Evolutionary conservation across 2,888 invertebrate genomes (phyloP), one percentile per base, ranked within the genome.

Genomic region (Zootermopsis nevadensis): DNA sequence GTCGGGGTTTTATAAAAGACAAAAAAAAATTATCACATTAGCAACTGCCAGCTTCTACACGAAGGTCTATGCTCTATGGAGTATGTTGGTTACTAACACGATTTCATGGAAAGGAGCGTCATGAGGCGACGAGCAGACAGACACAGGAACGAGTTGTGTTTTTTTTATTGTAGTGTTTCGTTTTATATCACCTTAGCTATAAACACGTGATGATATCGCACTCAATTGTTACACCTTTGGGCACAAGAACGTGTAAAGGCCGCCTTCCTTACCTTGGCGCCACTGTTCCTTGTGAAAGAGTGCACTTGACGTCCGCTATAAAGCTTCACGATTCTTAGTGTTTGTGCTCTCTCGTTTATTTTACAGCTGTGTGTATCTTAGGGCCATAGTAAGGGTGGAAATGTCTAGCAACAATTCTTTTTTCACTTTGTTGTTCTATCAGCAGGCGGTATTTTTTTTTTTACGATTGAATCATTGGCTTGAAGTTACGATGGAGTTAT

Each of bases 381-480:
- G 24, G 77, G 77, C 55, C 33, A 55, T 55, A 31, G 53, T 55
- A 55, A 8, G 66, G 66, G 27, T 66, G 15, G 66, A 77, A 77
- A 77, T 38, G 53, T 42, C 77, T 42, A 27, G 24, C 31, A 15
- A 53, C 77, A 53, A 15, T 22, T 31, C 24, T 69, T 33, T 19
- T 19, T 53, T 22, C 24, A 55, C 31, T 55, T 55, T 77, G 31
- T 77, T 30, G 48, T 48, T 48, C 12, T 27, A 66, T 27, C 66
- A 66, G 12, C 27, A 66, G n/a, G 10, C 30, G 24, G 42, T 48
- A 22, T 33, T 24, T n/a, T 48, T 27, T 48, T 77, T 27, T 77
- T 42, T 77, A 42, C 22, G 42, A 77, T 48, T 77, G 77, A 77
- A 77, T 77, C 77, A 48, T 48, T 77, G 77, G 77, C 77, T 77